Evolutionary conservation across 2,113 vertebrate species (phyloP).

Genomic region (Ailurus styani): DNA sequence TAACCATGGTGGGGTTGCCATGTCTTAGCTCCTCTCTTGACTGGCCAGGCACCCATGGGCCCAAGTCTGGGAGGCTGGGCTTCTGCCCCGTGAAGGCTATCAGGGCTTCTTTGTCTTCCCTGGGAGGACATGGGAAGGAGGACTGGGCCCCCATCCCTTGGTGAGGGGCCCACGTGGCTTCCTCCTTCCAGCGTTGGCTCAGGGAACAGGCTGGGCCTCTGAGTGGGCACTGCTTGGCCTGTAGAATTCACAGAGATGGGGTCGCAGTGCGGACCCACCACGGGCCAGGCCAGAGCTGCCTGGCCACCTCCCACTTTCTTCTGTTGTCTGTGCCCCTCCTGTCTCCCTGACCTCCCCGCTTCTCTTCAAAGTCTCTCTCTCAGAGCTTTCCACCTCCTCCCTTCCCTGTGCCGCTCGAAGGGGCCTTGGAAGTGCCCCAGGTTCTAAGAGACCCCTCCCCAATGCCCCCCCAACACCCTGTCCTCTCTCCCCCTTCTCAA

Average conservation of each 20-base stretch:
- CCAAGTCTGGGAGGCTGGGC: not conserved
- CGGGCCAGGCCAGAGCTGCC: not conserved
- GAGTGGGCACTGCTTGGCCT: not conserved
- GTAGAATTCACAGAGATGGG: not conserved
- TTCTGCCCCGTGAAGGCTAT: not conserved
- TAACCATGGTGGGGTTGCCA: accelerated
- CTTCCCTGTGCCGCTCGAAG: not conserved
- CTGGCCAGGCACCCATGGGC: accelerated
- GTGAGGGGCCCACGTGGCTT: not conserved
- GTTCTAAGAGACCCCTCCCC: not conserved
- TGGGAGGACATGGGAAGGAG: not conserved
- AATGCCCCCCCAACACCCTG: too few species aligned
- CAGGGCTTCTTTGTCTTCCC: accelerated
- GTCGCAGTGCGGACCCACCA: accelerated
- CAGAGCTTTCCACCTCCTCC: too few species aligned
- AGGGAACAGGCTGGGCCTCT: not conserved
- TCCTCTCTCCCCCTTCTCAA: not conserved
- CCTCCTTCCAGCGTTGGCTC: accelerated
- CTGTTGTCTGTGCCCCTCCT: accelerated
- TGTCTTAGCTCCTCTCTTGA: not conserved
- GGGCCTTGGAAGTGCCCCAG: not conserved
- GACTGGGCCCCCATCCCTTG: not conserved
- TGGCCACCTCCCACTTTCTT: not conserved
- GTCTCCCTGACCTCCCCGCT: not conserved
- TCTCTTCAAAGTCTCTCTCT: not conserved